A percentile compares a stretch with the other conserved stretches of the same genome.
Conservation (phyloP, 2,797 vertebrate genomes). For the Benthosema pterotum region DNA sequence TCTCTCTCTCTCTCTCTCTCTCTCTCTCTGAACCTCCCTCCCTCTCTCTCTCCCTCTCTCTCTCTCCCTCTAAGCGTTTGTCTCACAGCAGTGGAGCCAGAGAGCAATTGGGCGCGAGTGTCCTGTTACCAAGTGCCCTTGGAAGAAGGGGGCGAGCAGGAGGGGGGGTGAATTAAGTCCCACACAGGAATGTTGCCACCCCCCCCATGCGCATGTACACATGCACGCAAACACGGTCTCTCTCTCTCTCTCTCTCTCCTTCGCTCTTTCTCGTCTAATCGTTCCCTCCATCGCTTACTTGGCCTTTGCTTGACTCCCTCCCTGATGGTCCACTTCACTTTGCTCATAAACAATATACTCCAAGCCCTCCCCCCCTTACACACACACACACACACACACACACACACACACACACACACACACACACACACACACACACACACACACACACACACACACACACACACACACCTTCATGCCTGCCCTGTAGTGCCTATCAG, state of each 20-base stretch:
- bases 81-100: conserved; percentile 32
- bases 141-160: not conserved
- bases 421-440: conserved; percentile 13
- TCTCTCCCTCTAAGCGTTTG: no score
- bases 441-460: no score
- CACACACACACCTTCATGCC: conserved; percentile 17
- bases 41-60: no score
- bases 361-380: conserved; percentile 62
- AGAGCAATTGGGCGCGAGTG: conserved; percentile 42
- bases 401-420: not conserved
- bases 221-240: not conserved
- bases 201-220: not conserved
- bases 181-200: conserved; percentile 67
- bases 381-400: conserved; percentile 2
- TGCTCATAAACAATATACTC: conserved; percentile 78
- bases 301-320: conserved; percentile 77
- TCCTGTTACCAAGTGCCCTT: conserved; percentile 58
- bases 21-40: not conserved
- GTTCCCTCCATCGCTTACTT: conserved; percentile 75
- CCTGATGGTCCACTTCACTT: conserved; percentile 86
- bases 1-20: no score
- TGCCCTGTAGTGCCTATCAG: conserved; percentile 36
- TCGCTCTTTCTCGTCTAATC: conserved; percentile 71
- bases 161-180: conserved; percentile 36
- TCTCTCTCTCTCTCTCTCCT: conserved; percentile 31